phyloP scores from a whole-genome alignment of 2,888 invertebrate genomes.

The Lottia scabra region DNA sequence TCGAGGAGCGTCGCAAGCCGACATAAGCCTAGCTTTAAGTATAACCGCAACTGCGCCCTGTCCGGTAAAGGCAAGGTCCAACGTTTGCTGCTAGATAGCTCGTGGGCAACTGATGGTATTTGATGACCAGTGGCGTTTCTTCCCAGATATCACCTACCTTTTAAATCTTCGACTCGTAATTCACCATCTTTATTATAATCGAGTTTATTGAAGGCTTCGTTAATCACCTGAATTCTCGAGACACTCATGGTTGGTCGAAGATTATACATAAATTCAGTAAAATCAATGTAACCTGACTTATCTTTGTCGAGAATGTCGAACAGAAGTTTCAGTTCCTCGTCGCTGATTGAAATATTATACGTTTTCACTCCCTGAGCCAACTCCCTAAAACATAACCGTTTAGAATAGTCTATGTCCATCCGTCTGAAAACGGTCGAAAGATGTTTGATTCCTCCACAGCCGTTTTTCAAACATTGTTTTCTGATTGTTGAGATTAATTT shows the following conservation, averaged over 20 bases:
- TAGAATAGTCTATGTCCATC: conserved; percentile 61
- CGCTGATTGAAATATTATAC: conserved; percentile 46
- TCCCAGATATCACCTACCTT: conserved; percentile 49
- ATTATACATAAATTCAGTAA: conserved; percentile 55
- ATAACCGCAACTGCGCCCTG: too few relatives aligned
- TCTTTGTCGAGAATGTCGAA: conserved; percentile 59
- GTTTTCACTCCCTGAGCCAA: conserved; percentile 47
- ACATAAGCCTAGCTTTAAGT: too few relatives aligned
- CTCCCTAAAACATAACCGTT: conserved; percentile 54
- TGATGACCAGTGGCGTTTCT: too few relatives aligned
- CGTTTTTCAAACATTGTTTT: conserved; percentile 41
- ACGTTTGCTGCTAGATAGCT: too few relatives aligned
- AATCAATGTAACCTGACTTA: conserved; percentile 54
- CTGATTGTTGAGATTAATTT: conserved; percentile 37
- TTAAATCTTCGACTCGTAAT: conserved; percentile 57
- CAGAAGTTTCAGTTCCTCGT: conserved; percentile 47
- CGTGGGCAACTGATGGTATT: too few relatives aligned
- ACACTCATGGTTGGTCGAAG: conserved; percentile 54
- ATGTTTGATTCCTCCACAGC: conserved; percentile 53
- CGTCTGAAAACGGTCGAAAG: conserved; percentile 53
- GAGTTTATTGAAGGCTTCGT: conserved; percentile 59
- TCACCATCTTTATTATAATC: conserved; percentile 58
- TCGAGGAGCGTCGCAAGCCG: too few relatives aligned
- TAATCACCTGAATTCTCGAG: conserved; percentile 48
- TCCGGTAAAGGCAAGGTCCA: too few relatives aligned